phyloP scores from a whole-genome alignment of 2,888 invertebrate species.

The Agonopterix subpropinquella region DNA sequence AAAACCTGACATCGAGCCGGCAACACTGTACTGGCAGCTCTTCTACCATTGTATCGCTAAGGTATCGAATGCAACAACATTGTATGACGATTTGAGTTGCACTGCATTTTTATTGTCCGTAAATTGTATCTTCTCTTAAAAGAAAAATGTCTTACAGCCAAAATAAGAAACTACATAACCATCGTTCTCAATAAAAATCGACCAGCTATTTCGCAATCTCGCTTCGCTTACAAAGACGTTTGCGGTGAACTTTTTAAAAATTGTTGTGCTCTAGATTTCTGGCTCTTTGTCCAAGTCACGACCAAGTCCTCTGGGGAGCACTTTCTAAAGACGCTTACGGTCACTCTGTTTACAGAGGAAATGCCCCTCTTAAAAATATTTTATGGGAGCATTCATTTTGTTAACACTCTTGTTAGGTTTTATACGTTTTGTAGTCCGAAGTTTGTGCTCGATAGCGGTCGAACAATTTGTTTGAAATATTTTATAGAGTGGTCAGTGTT shows the following conservation, averaged over 20 bases:
- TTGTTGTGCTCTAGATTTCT: slow-evolving; percentile 44
- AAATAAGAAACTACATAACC: slow-evolving; percentile 7
- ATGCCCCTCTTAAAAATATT: slow-evolving; percentile 7
- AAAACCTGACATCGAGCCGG: too few relatives aligned
- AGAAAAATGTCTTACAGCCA: neutral
- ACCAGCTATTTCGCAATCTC: slow-evolving; percentile 2
- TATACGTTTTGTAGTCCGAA: neutral
- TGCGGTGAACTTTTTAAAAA: slow-evolving; percentile 32
- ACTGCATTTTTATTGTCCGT: too few relatives aligned
- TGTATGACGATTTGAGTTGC: too few relatives aligned
- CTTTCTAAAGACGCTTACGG: slow-evolving; percentile 18
- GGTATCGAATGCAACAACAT: too few relatives aligned
- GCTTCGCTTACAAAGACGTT: slow-evolving; percentile 10
- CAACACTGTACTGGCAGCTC: too few relatives aligned
- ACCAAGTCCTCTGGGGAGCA: slow-evolving; percentile 33
- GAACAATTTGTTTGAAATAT: too few relatives aligned
- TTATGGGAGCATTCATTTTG: slow-evolving; percentile 2
- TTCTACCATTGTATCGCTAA: too few relatives aligned
- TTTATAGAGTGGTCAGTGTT: too few relatives aligned
- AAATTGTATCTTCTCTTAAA: too few relatives aligned
- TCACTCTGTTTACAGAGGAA: slow-evolving; percentile 12
- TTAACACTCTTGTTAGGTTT: neutral
- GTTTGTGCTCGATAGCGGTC: neutral
- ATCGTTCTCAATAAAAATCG: slow-evolving; percentile 14
- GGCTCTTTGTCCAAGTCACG: slow-evolving; percentile 53